Base-by-base conservation (phyloP, 2,888 invertebrate species). In the Agapostemon virescens region DNA sequence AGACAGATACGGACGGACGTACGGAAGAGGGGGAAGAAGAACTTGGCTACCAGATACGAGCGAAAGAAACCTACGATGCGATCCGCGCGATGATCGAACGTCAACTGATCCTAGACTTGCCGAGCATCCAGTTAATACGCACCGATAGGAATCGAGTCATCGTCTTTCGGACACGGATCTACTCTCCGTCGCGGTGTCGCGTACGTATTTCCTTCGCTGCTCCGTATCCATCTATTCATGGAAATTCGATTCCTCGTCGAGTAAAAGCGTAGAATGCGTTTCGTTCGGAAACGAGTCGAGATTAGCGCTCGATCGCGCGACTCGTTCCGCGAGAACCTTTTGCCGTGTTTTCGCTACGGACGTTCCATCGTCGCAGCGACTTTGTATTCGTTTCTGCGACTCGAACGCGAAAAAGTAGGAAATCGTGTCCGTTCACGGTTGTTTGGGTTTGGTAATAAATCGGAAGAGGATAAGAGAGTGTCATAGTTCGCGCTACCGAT, bases 41-140 rank as follows among this genome's bases (percentile, higher is more conserved):
- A 33, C 30, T 13, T 33, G n/a, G n/a, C n/a, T n/a, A n/a, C n/a
- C n/a, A n/a, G n/a, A n/a, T n/a, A n/a, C n/a, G n/a, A n/a, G n/a
- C n/a, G n/a, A n/a, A n/a, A n/a, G 52, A 73, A 69, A 72, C 66
- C 67, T 52, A 73, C 81, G 85, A 79, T 79, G 77, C 55, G 81
- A 75, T 73, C 82, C 77, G 85, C 68, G 84, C 89, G 85, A 88
- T 88, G 89, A 88, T 85, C 87, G 85, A 84, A 87, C 86, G 85
- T 84, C 86, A 83, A 90, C 90, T 90, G 89, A 85, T 86, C 82
- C 84, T 85, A 81, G 77, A 72, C 74, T 78, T 64, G 74, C 69
- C 74, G 82, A 61, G 82, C 73, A 74, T 71, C 72, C 80, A 71
- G 82, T 81, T 87, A 86, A 86, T 87, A 87, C 73, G 69, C 67